Conservation (phyloP, 2,888 invertebrate species). For the Tenthredo livida region DNA sequence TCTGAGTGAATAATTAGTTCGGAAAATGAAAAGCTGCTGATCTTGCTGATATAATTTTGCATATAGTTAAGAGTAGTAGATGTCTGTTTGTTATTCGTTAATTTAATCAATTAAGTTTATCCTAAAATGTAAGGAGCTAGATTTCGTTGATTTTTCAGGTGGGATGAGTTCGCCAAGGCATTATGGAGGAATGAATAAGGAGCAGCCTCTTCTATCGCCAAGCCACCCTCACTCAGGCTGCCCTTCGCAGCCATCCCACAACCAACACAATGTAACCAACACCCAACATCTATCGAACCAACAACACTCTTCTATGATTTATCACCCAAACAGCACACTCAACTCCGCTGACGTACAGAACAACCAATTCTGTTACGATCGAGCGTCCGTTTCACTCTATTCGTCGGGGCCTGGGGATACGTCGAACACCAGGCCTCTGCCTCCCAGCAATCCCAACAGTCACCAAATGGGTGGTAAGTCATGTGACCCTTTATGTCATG, state of each 20-base stretch:
- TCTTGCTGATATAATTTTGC: neutral
- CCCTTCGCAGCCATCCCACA: constrained; percentile 78
- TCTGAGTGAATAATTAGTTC: neutral
- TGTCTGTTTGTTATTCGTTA: constrained; percentile 24
- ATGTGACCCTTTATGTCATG: constrained; percentile 78
- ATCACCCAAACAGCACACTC: constrained; percentile 77
- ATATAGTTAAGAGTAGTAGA: constrained; percentile 24
- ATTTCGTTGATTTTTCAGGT: constrained; percentile 79
- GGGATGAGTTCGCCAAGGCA: constrained; percentile 82
- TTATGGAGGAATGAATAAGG: constrained; percentile 79
- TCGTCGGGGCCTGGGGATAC: constrained; percentile 72
- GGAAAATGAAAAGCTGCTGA: neutral
- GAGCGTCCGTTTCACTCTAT: constrained; percentile 78
- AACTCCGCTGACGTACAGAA: constrained; percentile 80
- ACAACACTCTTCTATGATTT: constrained; percentile 77
- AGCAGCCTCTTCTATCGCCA: constrained; percentile 78
- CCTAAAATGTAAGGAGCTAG: constrained; percentile 61
- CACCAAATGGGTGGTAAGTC: constrained; percentile 79
- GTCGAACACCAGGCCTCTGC: constrained; percentile 74
- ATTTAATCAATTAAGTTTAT: neutral
- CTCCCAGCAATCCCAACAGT: constrained; percentile 76
- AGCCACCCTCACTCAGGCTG: constrained; percentile 81
- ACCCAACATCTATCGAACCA: constrained; percentile 69
- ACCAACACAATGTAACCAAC: constrained; percentile 80
- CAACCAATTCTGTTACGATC: constrained; percentile 83